Evolutionary conservation across 2,113 vertebrate species (phyloP).

Genomic region (Oryzias javanicus): DNA sequence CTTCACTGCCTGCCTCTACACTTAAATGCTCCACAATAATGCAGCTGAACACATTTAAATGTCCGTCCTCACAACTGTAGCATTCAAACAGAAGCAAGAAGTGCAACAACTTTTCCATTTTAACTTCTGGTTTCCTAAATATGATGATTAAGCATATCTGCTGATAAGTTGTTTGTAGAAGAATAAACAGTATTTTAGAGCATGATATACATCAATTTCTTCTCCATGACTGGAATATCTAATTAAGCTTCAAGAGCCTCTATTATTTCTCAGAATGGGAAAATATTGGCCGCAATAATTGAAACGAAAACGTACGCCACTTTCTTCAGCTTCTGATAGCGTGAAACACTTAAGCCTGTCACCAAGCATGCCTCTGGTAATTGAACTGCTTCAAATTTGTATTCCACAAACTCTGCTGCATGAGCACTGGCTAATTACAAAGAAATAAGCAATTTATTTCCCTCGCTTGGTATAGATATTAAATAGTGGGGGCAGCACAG

Average conservation of each 20-base stretch:
- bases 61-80: constrained; percentile 16
- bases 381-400: constrained; percentile 57
- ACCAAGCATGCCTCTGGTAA: constrained; percentile 57
- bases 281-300: constrained; percentile 54
- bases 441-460: constrained; percentile 65
- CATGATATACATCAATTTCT: constrained; percentile 30
- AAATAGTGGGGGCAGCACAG: constrained; percentile 38
- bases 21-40: too few relatives aligned
- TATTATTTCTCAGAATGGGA: constrained; percentile 45
- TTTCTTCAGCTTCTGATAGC: constrained; percentile 56
- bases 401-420: constrained; percentile 55
- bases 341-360: constrained; percentile 55
- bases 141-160: constrained; percentile 12
- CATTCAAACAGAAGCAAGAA: constrained; percentile 23
- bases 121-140: constrained; percentile 9
- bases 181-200: constrained; percentile 17
- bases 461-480: constrained; percentile 45
- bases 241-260: constrained; percentile 55
- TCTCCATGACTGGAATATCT: constrained; percentile 28
- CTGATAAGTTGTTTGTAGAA: constrained; percentile 28
- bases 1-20: too few relatives aligned
- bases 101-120: constrained; percentile 13
- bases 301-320: constrained; percentile 50
- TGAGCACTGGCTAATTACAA: constrained; percentile 61
- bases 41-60: constrained; percentile 25